Conservation (phyloP, 2,113 vertebrate species). For the Collichthys lucidus region DNA sequence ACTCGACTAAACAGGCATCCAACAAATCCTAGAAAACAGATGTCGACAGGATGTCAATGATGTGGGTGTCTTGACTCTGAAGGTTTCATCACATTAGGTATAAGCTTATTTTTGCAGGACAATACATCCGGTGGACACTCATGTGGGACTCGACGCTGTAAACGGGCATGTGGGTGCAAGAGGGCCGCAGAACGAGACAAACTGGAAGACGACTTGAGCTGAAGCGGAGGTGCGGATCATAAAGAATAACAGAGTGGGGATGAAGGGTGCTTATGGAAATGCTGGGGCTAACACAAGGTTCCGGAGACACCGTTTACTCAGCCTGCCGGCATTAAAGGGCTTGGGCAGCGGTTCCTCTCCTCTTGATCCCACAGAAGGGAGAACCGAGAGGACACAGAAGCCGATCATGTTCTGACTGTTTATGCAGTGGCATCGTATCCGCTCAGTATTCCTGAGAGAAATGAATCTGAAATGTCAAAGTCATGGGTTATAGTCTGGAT, state of each 20-base stretch:
- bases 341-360: conserved; percentile 40
- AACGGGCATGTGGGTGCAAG: conserved; percentile 9
- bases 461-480: conserved; percentile 36
- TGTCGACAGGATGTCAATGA: conserved; percentile 40
- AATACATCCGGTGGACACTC: background rate
- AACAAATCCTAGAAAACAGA: conserved; percentile 46
- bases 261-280: conserved; percentile 73
- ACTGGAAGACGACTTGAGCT: conserved; percentile 64
- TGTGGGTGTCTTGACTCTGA: conserved; percentile 6
- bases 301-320: conserved; percentile 77
- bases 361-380: conserved; percentile 23
- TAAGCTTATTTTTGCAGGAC: conserved; percentile 23
- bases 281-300: conserved; percentile 68
- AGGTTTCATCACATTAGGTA: conserved; percentile 2
- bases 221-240: conserved; percentile 72
- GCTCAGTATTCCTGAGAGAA: conserved; percentile 34
- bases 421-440: conserved; percentile 21
- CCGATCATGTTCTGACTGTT: conserved; percentile 32
- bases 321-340: conserved; percentile 70
- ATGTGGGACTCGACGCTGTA: conserved; percentile 6
- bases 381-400: conserved; percentile 52
- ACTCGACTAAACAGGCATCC: conserved; percentile 11
- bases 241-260: conserved; percentile 77
- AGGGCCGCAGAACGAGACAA: conserved; percentile 45
- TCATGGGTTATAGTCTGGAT: conserved; percentile 27